These are phyloP conservation scores for Parauchenoglanis punctatus DNA, from an alignment of 2,797 vertebrate genomes.

Conservation along the genomic window DNA sequence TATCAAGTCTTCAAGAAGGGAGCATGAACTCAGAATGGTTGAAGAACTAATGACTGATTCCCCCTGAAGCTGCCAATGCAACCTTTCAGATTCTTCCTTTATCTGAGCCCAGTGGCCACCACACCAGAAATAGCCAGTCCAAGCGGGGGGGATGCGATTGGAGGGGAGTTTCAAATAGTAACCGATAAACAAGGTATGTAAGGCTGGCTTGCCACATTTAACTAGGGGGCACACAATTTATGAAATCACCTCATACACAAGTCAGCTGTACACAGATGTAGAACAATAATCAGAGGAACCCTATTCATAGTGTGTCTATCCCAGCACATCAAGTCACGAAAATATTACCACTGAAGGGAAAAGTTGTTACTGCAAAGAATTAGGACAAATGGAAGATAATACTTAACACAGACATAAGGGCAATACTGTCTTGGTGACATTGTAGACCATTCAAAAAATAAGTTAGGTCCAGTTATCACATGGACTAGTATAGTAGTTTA, in stretches of 20 bases:
- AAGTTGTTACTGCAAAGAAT: neutral
- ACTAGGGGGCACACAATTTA: neutral
- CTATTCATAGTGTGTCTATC: no score
- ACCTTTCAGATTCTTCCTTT: slow-evolving; percentile 55
- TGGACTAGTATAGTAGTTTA: neutral
- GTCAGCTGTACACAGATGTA: neutral
- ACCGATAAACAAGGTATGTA: slow-evolving; percentile 62
- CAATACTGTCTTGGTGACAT: no score
- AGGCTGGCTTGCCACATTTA: slow-evolving; percentile 36
- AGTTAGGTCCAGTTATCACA: neutral
- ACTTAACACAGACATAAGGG: no score
- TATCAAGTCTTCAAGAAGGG: neutral
- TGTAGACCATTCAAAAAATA: neutral
- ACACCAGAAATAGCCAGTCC: slow-evolving; percentile 65
- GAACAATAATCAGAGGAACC: neutral
- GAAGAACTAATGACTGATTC: neutral
- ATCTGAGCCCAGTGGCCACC: slow-evolving; percentile 50
- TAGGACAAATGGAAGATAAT: neutral
- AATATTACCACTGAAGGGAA: neutral
- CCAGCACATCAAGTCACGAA: neutral
- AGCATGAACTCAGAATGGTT: neutral
- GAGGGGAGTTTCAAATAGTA: slow-evolving; percentile 45
- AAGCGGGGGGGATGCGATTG: slow-evolving; percentile 1
- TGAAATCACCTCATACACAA: neutral
- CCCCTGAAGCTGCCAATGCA: slow-evolving; percentile 9